A percentile compares a stretch with the other conserved stretches of the same genome.
Conservation (phyloP, 2,888 invertebrate genomes). For the Lampropteryx suffumata region DNA sequence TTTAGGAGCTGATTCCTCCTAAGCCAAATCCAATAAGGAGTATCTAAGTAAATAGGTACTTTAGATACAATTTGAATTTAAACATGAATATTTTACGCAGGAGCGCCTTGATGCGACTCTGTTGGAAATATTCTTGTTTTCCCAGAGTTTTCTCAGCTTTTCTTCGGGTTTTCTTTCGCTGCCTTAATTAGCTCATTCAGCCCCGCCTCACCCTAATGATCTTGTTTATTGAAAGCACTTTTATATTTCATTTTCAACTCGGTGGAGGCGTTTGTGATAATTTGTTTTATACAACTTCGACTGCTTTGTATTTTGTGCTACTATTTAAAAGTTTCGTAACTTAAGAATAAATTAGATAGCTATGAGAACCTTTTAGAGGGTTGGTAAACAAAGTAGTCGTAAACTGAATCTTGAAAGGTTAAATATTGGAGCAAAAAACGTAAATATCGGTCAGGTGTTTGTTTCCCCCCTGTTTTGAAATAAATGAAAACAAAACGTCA, state of each 20-base stretch:
- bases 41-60: no score
- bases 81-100: no score
- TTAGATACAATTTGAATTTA: no score
- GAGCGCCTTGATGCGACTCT: constrained; percentile 47
- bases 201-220: constrained; percentile 61
- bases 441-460: constrained; percentile 1
- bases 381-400: no score
- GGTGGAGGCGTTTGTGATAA: constrained; percentile 37
- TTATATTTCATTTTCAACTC: constrained; percentile 70
- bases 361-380: no score
- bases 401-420: no score
- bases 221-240: constrained; percentile 79
- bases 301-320: not conserved
- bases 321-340: no score
- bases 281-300: constrained; percentile 11
- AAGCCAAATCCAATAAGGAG: no score
- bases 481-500: constrained; percentile 34
- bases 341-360: no score
- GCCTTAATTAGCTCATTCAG: constrained; percentile 82
- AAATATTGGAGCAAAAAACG: no score
- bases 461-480: not conserved
- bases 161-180: constrained; percentile 79
- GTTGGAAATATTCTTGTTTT: constrained; percentile 79
- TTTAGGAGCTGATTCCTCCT: no score
- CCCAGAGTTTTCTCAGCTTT: constrained; percentile 78